Evolutionary conservation across 92 coral and sea anemone species (phyloP).

Genomic region (Virgularia gustaviana): DNA sequence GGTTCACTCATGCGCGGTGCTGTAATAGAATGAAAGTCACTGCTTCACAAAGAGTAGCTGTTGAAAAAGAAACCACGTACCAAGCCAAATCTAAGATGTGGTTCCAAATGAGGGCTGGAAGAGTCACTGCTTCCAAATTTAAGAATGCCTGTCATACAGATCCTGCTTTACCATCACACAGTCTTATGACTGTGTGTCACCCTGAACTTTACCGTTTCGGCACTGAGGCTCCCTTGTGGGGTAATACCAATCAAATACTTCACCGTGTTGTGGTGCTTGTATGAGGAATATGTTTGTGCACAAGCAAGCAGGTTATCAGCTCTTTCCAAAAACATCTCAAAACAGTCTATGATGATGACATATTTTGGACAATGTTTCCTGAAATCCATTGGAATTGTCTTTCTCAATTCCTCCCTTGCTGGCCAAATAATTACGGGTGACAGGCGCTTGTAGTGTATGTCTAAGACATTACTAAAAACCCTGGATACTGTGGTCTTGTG

Average conservation of each 20-base stretch:
- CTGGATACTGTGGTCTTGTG: not conserved
- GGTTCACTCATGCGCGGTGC: too few relatives aligned
- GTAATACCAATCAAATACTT: not conserved
- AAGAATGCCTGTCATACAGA: constrained; percentile 49
- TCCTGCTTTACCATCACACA: constrained; percentile 40
- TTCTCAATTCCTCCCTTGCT: constrained; percentile 31
- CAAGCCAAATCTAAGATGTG: constrained; percentile 42
- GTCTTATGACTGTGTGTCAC: constrained; percentile 52
- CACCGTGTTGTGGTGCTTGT: not conserved
- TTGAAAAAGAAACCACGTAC: constrained; percentile 44
- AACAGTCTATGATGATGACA: not conserved
- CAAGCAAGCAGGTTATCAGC: not conserved
- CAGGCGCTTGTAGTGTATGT: not conserved
- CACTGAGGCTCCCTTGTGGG: too few relatives aligned
- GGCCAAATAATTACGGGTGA: constrained; percentile 28
- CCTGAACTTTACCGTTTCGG: constrained; percentile 35
- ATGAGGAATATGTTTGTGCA: not conserved
- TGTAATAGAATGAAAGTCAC: constrained; percentile 17
- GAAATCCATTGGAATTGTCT: constrained; percentile 52
- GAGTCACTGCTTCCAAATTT: constrained; percentile 51
- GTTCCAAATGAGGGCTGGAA: constrained; percentile 55
- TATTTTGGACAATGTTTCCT: constrained; percentile 23
- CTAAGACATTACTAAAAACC: not conserved
- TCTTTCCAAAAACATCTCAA: not conserved
- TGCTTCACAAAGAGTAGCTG: constrained; percentile 34